These are phyloP conservation scores for Xanthostigma xanthostigma DNA, from an alignment of 2,888 invertebrate species.

Conservation along the genomic window DNA sequence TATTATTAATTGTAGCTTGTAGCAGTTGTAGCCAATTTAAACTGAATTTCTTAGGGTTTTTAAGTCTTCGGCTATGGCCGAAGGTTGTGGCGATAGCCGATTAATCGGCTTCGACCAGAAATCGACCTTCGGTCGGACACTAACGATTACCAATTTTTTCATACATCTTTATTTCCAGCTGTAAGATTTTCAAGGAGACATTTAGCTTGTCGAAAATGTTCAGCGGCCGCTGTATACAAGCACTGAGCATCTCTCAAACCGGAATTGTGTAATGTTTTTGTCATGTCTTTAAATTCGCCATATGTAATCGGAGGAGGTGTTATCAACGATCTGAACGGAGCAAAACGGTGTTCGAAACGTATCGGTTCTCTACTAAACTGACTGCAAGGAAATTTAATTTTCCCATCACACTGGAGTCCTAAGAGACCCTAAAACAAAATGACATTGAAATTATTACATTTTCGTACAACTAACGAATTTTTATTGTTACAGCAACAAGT, in stretches of 20 bases:
- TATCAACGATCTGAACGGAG: conserved; percentile 71
- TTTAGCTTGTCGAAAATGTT: conserved; percentile 85
- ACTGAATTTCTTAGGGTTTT: no score
- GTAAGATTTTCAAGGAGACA: conserved; percentile 70
- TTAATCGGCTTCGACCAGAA: no score
- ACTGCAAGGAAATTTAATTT: conserved; percentile 68
- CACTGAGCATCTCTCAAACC: conserved; percentile 36
- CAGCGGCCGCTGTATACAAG: conserved; percentile 69
- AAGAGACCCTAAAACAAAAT: conserved; percentile 55
- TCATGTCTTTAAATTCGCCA: conserved; percentile 75
- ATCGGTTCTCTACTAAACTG: conserved; percentile 90
- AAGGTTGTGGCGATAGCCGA: no score
- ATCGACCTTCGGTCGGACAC: no score
- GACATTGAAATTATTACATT: not conserved
- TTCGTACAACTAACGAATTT: not conserved
- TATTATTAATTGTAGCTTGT: no score
- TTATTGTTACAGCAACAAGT: no score
- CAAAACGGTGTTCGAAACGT: conserved; percentile 86
- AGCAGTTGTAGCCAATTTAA: no score
- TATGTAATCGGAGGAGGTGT: conserved; percentile 88
- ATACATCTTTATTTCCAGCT: conserved; percentile 66
- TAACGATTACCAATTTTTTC: conserved; percentile 5
- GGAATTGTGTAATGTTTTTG: conserved; percentile 39
- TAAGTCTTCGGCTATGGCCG: no score
- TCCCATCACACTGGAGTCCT: conserved; percentile 77